A percentile compares a stretch with the other conserved stretches of the same genome.
These are phyloP conservation scores for Bolinopsis microptera DNA, from an alignment of 37 sponge, comb jelly and placozoan genomes.

Conservation along the genomic window DNA sequence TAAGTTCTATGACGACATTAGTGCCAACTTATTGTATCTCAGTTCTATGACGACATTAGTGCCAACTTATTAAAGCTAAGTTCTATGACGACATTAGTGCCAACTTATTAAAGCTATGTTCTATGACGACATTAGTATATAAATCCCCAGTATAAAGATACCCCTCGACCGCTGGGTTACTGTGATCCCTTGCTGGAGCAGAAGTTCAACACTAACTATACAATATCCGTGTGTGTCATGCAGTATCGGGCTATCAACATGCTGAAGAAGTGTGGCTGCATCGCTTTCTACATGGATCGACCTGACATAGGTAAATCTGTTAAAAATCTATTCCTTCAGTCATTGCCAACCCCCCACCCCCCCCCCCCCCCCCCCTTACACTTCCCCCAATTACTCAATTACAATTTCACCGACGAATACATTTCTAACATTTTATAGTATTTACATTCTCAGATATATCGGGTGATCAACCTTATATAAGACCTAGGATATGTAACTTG, in stretches of 20 bases:
- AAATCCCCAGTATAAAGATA: background rate
- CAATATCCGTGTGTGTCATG: constrained; percentile 21
- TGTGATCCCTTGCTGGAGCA: constrained; percentile 14
- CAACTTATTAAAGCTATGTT: background rate
- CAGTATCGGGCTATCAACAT: background rate
- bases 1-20: too few species aligned
- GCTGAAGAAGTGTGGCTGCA: background rate
- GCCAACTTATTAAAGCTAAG: too few species aligned
- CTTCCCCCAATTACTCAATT: too few species aligned
- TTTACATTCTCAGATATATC: background rate
- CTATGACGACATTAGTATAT: background rate
- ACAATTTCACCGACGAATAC: too few species aligned
- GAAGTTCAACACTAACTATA: background rate
- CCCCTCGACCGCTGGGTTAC: constrained; percentile 4
- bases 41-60: too few species aligned
- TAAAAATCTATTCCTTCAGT: background rate
- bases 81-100: too few species aligned
- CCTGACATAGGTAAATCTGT: background rate
- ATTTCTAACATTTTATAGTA: too few species aligned
- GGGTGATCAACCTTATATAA: background rate
- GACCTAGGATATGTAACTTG: background rate
- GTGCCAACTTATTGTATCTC: too few species aligned
- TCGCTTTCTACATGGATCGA: constrained; percentile 38
- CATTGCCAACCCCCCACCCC: too few species aligned
- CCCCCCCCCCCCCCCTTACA: background rate